Percentiles rank a stretch among this genome's conserved stretches.
These are phyloP conservation scores for Trissolcus basalis DNA, from an alignment of 1,140 invertebrate species.

Conservation along the genomic window DNA sequence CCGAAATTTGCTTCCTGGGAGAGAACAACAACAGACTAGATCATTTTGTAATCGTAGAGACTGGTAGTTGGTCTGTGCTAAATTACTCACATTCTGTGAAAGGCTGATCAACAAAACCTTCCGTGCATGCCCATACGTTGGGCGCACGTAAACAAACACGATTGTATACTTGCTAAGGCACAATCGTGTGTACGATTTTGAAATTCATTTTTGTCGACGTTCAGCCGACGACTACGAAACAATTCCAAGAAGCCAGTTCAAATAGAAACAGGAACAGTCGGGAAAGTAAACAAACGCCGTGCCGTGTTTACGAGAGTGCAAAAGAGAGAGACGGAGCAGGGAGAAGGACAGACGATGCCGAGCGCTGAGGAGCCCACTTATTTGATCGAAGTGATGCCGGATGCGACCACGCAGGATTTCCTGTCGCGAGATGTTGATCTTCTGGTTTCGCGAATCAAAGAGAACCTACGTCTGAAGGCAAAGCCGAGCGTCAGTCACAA, in stretches of 20 bases:
- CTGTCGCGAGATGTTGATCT: constrained; percentile 79
- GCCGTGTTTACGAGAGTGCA: constrained; percentile 11
- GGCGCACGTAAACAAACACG: no score
- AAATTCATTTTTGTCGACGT: neutral
- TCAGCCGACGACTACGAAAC: neutral
- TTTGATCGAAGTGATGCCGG: constrained; percentile 72
- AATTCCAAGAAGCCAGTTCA: no score
- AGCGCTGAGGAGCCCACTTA: constrained; percentile 73
- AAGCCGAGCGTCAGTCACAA: constrained; percentile 69
- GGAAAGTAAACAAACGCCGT: constrained; percentile 34
- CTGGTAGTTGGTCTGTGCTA: neutral
- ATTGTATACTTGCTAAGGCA: no score
- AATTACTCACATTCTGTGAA: neutral
- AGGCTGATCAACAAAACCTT: no score
- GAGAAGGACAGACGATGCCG: constrained; percentile 64
- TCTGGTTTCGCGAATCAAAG: constrained; percentile 82
- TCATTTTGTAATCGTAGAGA: no score
- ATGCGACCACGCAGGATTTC: constrained; percentile 72
- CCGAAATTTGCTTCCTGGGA: neutral
- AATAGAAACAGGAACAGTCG: constrained; percentile 6
- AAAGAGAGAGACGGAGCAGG: constrained; percentile 13
- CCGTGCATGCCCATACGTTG: no score
- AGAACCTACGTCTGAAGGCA: constrained; percentile 79
- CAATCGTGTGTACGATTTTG: no score
- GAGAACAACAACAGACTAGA: neutral